A percentile compares a stretch with the other conserved stretches of the same genome.
Evolutionary conservation across 2,797 vertebrate genomes (phyloP).

Genomic region (Trematomus bernacchii): DNA sequence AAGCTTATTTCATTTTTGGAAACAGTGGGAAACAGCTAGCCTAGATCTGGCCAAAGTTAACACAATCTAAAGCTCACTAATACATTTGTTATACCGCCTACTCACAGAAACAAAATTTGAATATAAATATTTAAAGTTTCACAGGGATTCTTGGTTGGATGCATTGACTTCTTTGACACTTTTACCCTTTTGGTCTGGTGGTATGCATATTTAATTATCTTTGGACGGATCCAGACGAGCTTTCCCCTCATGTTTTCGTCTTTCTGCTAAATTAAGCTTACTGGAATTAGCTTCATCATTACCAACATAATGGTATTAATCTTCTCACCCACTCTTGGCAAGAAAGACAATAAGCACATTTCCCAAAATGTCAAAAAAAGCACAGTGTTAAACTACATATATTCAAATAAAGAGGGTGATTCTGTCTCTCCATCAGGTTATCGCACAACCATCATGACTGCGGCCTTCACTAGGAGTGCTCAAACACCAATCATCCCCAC

Average conservation of each 20-base stretch:
- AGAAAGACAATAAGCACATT: not conserved
- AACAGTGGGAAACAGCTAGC: not conserved
- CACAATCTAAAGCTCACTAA: not conserved
- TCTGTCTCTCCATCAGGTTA: constrained; percentile 82
- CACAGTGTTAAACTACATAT: constrained; percentile 29
- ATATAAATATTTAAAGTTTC: not conserved
- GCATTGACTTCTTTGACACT: no score
- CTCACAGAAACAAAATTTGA: not conserved
- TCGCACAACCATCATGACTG: constrained; percentile 67
- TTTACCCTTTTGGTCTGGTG: not conserved
- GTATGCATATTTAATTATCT: not conserved
- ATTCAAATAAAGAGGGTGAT: constrained; percentile 79
- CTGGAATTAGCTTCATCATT: no score
- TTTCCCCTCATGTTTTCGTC: no score
- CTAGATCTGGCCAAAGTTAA: not conserved
- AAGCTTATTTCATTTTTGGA: not conserved
- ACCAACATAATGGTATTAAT: not conserved
- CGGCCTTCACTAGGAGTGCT: constrained; percentile 65
- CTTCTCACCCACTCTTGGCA: not conserved
- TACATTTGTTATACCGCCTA: not conserved
- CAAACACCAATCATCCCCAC: constrained; percentile 57
- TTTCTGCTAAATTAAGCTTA: no score
- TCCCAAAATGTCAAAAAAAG: constrained; percentile 9
- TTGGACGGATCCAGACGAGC: not conserved
- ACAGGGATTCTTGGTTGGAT: not conserved